Evolutionary conservation across 2,797 vertebrate species (phyloP), one percentile per base, ranked within the genome.

Genomic region (Manis javanica): DNA sequence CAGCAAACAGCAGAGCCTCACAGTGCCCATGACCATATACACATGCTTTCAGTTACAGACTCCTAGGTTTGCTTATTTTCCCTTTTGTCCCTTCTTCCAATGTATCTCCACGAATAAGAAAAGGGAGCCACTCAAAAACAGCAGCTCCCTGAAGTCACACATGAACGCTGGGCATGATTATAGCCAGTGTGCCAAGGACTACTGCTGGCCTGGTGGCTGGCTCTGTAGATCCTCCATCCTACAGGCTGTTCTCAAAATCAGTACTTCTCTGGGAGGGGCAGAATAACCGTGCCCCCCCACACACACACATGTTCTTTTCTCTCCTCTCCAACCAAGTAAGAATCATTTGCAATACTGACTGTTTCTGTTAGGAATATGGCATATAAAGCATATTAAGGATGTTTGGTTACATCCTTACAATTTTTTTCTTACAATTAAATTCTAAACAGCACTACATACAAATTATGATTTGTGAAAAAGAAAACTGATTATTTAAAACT

Each of bases 401-500:
- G 26, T 85, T 85, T 51, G 59, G 26, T 90, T 51, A 86, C 46
- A 46, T 46, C 46, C 46, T 46, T 46, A 46, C 46, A 83, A 81
- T 31, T 18, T 12, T 91, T 87, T 92, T 61, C 86, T 82, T 57
- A 77, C 5, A 87, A 59, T 87, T 89, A 83, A 93, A 72, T 74
- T 85, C 53, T 79, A 75, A 95, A 39, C 7, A 83, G 23, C n/a
- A 29, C 24, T 57, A 7, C 31, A 42, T 68, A 34, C 37, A 75
- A 51, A 42, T 24, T 59, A 63, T 3, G 24, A 31, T 57, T 92
- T 92, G 3, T 89, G 51, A 63, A 55, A 53, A 89, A 89, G 31
- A 90, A 96, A 95, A 61, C 18, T 63, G 84, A 46, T 74, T 79
- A n/a, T 92, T 84, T 82, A 39, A 75, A 85, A 51, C 11, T 78